Base-by-base conservation (phyloP, 2,888 invertebrate species). In the Apodemia zela region DNA sequence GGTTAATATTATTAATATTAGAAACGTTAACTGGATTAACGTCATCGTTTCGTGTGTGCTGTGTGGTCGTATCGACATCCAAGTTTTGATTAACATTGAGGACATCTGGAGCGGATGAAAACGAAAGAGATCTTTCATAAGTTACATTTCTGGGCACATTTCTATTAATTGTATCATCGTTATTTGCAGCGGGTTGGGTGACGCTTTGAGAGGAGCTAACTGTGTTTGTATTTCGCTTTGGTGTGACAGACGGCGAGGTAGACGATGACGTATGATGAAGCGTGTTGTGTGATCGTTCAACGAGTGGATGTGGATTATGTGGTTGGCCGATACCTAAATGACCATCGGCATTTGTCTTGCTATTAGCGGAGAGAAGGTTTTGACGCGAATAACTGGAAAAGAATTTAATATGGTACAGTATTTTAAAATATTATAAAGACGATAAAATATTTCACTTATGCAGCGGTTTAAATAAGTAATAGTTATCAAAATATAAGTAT, bases 341-440 rank as follows among this genome's bases (percentile, higher is more conserved):
- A 2, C 85, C 82, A 64, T 93, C 94, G 72, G 95, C 95, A 76
- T 95, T 95, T 75, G 95, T 95, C 85, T 97, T 97, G 77, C 93
- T 93, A 76, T 87, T 93, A 63, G 94, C 94, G 51, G 96, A 96
- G 59, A 97, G 93, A 65, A 97, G 93, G 85, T 97, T 97, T 90
- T 97, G 97, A 62, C 97, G 94, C 47, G 97, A 97, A 84, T 97
- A 97, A 82, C 97, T 97, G 93, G 64, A 93, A 91, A 64, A 60
- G 33, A 69, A 63, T 60, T 57, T 57, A 57, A 29, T 25, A 57
- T n/a, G 29, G 29, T 29, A 57, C 25, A 15, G 29, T 57, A 57
- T 13, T 47, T 47, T 47, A 6, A 29, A 25, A 57, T 29, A 25
- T 7, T 15, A 57, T 25, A 57, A 57, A 51, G 13, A 10, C 21